These are phyloP conservation scores for Pseudomugil tenellus DNA, from an alignment of 2,797 vertebrate genomes.

Conservation along the genomic window DNA sequence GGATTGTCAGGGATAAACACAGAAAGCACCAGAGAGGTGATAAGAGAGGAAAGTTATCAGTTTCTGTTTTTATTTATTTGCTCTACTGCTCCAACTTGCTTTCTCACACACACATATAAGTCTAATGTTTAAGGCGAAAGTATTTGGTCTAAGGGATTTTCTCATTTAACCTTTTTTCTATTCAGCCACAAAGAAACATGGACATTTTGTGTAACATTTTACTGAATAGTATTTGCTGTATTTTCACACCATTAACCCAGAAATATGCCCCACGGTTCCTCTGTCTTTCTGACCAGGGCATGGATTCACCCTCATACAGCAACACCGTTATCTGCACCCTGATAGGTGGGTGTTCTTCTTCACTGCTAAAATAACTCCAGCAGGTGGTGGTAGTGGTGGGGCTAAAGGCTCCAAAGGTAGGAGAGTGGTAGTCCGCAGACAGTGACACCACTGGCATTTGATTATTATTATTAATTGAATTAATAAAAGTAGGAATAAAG, in stretches of 20 bases:
- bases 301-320: conserved; percentile 66
- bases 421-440: conserved; percentile 1
- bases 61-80: too few relatives aligned
- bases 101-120: too few relatives aligned
- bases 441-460: conserved; percentile 1
- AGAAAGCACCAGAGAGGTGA: too few relatives aligned
- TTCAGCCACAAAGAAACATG: background rate
- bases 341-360: conserved; percentile 55
- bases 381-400: conserved; percentile 51
- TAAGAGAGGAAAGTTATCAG: too few relatives aligned
- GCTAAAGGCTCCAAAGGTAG: conserved; percentile 21
- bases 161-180: background rate
- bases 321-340: conserved; percentile 59
- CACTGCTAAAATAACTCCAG: conserved; percentile 31
- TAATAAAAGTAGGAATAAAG: background rate
- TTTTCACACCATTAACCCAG: too few relatives aligned
- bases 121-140: background rate
- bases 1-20: too few relatives aligned
- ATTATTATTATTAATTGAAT: background rate
- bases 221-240: too few relatives aligned
- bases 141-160: background rate
- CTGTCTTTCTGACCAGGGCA: conserved; percentile 34
- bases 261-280: fast-evolving
- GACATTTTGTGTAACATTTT: background rate
- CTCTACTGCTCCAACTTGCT: too few relatives aligned